Evolutionary conservation across 2,888 invertebrate species (phyloP).

Genomic region (Latrodectus hesperus): DNA sequence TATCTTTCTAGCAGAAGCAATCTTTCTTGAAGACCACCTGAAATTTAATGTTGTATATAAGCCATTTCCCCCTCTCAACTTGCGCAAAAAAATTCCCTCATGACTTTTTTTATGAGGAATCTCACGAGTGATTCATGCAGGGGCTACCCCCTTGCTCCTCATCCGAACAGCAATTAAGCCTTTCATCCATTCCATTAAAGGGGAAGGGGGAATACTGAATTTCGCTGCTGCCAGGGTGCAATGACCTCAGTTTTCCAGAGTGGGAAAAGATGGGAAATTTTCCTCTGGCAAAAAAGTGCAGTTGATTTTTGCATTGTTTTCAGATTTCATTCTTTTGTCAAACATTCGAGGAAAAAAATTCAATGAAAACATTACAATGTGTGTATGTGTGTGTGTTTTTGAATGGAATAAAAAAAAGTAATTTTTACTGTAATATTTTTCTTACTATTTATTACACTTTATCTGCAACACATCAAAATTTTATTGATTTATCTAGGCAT

Average conservation of each 20-base stretch:
- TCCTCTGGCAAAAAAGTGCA: not conserved
- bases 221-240: constrained; percentile 43
- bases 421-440: too few relatives aligned
- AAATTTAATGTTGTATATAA: too few relatives aligned
- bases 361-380: not conserved
- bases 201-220: constrained; percentile 38
- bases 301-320: not conserved
- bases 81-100: not conserved
- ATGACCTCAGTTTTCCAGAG: constrained; percentile 32
- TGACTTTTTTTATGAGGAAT: constrained; percentile 3
- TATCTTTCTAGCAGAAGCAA: too few relatives aligned
- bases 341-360: not conserved
- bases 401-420: too few relatives aligned
- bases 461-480: too few relatives aligned
- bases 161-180: constrained; percentile 52
- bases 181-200: constrained; percentile 42
- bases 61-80: too few relatives aligned
- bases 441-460: too few relatives aligned
- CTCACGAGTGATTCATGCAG: constrained; percentile 35
- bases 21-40: too few relatives aligned
- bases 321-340: not conserved
- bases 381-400: too few relatives aligned
- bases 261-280: constrained; percentile 21
- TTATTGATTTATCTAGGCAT: too few relatives aligned
- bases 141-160: constrained; percentile 25